A percentile compares a stretch with the other conserved stretches of the same genome.
Conservation (phyloP, 2,888 invertebrate genomes). For the Agonopterix arenella region DNA sequence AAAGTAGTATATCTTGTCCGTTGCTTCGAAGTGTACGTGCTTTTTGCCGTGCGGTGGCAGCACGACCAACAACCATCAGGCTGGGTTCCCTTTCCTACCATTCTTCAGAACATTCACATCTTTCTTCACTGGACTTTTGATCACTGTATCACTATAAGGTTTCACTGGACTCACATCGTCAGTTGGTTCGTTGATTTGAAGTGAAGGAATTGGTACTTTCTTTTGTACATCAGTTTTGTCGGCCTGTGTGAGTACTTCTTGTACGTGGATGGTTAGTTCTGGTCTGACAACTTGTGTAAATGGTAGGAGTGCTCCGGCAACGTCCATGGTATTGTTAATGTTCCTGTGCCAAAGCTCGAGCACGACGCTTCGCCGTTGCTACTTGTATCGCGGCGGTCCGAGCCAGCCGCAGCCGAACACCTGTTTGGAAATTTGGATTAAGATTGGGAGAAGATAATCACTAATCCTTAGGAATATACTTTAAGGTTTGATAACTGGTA, state of each 20-base stretch:
- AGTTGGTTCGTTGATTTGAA: conserved; percentile 52
- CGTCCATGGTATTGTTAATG: conserved; percentile 75
- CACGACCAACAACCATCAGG: conserved; percentile 68
- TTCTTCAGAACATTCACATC: conserved; percentile 22
- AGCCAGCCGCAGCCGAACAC: conserved; percentile 84
- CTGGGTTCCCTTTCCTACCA: conserved; percentile 28
- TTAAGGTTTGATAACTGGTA: too few species aligned
- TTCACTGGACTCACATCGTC: conserved; percentile 19
- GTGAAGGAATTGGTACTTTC: conserved; percentile 38
- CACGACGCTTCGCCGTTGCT: conserved; percentile 78
- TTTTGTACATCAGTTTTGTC: conserved; percentile 28
- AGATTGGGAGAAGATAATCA: too few species aligned
- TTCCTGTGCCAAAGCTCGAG: conserved; percentile 74
- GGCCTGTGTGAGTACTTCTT: conserved; percentile 62
- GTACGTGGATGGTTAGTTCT: conserved; percentile 64
- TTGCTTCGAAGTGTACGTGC: conserved; percentile 68
- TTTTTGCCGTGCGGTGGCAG: conserved; percentile 57
- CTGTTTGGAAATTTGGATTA: conserved; percentile 36
- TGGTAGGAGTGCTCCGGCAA: conserved; percentile 64
- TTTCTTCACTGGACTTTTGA: conserved; percentile 23
- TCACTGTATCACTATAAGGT: conserved; percentile 13
- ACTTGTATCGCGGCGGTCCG: conserved; percentile 80
- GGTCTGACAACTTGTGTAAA: conserved; percentile 66
- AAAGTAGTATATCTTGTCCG: conserved; percentile 64
- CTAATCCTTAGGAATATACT: too few species aligned